Conservation (phyloP, 2,113 vertebrate genomes). For the Paraplagusia blochii region DNA sequence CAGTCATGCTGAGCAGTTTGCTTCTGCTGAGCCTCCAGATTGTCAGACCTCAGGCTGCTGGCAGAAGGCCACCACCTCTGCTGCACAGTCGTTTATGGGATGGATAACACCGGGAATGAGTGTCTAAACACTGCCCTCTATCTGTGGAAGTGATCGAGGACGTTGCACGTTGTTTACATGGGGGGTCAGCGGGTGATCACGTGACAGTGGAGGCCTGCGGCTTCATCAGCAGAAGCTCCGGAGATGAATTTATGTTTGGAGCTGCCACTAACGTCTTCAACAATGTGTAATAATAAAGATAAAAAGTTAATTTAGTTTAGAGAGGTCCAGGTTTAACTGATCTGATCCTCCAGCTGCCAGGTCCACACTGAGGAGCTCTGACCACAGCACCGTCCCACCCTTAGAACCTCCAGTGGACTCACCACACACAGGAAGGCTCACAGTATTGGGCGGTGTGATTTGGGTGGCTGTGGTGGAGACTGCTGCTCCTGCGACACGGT, state of each 20-base stretch:
- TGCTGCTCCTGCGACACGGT: too few species aligned
- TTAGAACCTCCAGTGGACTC: too few species aligned
- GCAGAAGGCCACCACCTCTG: constrained; percentile 42
- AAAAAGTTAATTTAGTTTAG: too few species aligned
- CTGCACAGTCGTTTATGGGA: constrained; percentile 65
- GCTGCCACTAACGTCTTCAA: too few species aligned
- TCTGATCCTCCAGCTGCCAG: too few species aligned
- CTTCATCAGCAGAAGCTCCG: neutral
- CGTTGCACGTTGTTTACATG: neutral
- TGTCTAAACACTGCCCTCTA: neutral
- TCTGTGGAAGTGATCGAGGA: constrained; percentile 2
- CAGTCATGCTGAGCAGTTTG: constrained; percentile 48
- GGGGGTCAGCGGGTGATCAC: constrained; percentile 12
- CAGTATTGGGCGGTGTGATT: too few species aligned
- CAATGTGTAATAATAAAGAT: too few species aligned
- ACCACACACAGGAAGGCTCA: too few species aligned
- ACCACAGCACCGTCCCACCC: too few species aligned
- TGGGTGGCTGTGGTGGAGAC: too few species aligned
- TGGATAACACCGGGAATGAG: constrained; percentile 12
- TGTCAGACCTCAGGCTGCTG: constrained; percentile 65
- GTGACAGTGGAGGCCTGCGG: constrained; percentile 12
- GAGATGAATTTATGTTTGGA: neutral
- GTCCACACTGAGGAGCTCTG: too few species aligned
- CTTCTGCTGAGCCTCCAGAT: constrained; percentile 63
- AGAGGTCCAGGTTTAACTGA: too few species aligned